Conservation (phyloP, 2,797 vertebrate species). For the Sarcoramphus papa region DNA sequence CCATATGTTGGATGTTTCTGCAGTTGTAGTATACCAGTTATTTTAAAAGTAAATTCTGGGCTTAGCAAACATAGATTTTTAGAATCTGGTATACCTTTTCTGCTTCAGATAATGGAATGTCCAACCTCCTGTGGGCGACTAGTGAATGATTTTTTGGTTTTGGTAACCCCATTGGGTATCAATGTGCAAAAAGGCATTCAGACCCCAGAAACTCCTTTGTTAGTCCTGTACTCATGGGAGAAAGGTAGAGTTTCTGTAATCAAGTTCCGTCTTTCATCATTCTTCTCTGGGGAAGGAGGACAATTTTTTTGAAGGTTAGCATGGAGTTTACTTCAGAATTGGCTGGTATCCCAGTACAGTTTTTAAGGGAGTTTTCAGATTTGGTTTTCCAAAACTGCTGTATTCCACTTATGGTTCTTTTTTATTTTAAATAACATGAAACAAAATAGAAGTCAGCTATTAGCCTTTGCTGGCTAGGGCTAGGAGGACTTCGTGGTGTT, state of each 20-base stretch:
- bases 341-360: not conserved
- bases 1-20: constrained; percentile 27
- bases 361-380: not conserved
- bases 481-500: not conserved
- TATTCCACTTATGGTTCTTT: not conserved
- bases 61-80: not conserved
- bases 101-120: not conserved
- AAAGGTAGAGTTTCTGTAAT: not conserved
- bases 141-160: not conserved
- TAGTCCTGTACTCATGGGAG: not conserved
- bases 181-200: not conserved
- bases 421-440: not conserved
- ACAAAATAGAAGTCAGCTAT: not conserved
- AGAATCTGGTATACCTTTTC: not conserved
- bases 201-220: not conserved
- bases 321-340: not conserved
- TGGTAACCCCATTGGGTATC: not conserved
- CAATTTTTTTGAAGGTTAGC: not conserved
- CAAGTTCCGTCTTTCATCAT: not conserved
- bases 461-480: not conserved
- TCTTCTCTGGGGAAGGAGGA: not conserved
- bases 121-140: not conserved
- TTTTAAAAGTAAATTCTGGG: constrained; percentile 37
- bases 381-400: not conserved
- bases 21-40: constrained; percentile 5